Evolutionary conservation across 2,797 vertebrate genomes (phyloP).

Genomic region (Acipenser transmontanus): DNA sequence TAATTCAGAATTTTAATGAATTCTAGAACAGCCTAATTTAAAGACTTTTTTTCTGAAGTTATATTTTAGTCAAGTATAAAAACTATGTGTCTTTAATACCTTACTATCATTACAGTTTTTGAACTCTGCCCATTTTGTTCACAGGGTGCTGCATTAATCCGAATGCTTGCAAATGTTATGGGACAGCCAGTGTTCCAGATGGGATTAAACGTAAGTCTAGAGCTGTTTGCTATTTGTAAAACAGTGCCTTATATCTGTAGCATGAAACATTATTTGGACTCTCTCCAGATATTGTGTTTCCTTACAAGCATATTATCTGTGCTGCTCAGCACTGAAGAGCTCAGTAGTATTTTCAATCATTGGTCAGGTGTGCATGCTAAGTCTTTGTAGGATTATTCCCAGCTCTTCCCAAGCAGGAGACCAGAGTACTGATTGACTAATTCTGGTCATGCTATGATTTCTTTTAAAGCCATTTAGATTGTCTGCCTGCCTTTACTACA

Average conservation of each 20-base stretch:
- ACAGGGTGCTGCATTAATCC: conserved; percentile 91
- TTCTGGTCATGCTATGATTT: background rate
- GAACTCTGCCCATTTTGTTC: conserved; percentile 35
- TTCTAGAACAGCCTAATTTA: too few relatives aligned
- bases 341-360: conserved; percentile 1
- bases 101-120: too few relatives aligned
- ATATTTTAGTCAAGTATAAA: too few relatives aligned
- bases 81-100: too few relatives aligned
- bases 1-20: too few relatives aligned
- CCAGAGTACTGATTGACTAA: background rate
- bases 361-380: background rate
- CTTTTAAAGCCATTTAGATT: background rate
- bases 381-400: conserved; percentile 1
- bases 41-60: too few relatives aligned
- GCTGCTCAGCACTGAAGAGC: background rate
- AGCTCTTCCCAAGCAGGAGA: background rate
- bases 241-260: background rate
- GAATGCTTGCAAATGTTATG: conserved; percentile 97
- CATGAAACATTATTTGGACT: background rate
- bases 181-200: conserved; percentile 87
- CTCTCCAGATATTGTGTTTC: background rate
- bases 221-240: background rate
- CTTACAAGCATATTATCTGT: background rate
- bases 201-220: conserved; percentile 85
- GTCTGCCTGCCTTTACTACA: background rate